Evolutionary conservation across 2,888 invertebrate species (phyloP), one percentile per base, ranked within the genome.

Genomic region (Abrostola tripartita): DNA sequence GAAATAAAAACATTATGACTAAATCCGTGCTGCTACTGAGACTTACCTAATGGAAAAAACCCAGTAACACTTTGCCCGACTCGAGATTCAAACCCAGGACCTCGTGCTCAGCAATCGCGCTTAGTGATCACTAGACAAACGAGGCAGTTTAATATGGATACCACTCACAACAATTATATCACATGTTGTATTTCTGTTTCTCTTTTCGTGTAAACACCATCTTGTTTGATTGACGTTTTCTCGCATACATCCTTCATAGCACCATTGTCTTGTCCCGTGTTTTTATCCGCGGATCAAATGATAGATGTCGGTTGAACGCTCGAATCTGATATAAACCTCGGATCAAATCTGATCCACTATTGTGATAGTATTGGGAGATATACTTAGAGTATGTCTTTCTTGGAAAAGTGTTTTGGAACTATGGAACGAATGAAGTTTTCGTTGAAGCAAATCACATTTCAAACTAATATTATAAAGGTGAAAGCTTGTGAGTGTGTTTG

Each of bases 171-270:
- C 0, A n/a, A 6, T 12, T 42, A 42, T 11, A 11, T 40, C 9
- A 47, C 14, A 47, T 47, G n/a, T 37, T 10, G 10, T n/a, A 5
- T 71, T 71, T 64, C 65, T 70, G 44, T 14, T 5, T 36, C 12
- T 42, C 0, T 9, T 9, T 11, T 12, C n/a, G n/a, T 5, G 8
- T 14, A 7, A 62, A 52, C 54, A 57, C 66, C 44, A 66, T 66
- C 67, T 53, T 35, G 40, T 5, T 24, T 58, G 70, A 71, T 72
- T 71, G 70, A 71, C 70, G 38, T 61, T 71, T 61, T 52, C 58
- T 24, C 55, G 24, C 42, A 42, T 61, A 61, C 52, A 65, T 66
- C 57, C 49, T 55, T 71, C 65, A 55, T 14, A 8, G 37, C 11
- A 9, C 11, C 42, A 52, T 44, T 69, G 70, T 69, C 60, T 63